These are phyloP conservation scores for Dascillus cervinus DNA, from an alignment of 2,888 invertebrate genomes.

Conservation along the genomic window DNA sequence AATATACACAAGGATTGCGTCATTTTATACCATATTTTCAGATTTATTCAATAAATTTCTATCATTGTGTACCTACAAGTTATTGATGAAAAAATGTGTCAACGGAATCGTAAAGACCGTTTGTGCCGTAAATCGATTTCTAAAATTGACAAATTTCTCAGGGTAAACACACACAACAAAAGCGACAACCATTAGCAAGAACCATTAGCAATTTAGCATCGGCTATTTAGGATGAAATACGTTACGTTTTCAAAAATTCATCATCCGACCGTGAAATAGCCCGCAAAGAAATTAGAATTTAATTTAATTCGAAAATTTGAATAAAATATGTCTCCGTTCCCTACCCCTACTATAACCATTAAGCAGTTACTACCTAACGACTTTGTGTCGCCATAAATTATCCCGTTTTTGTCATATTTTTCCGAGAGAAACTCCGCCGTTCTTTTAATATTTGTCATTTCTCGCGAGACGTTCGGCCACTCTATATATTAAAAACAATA, in stretches of 20 bases:
- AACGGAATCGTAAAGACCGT: too few relatives aligned
- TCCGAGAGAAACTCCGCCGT: not conserved
- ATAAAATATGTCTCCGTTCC: not conserved
- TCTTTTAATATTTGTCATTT: not conserved
- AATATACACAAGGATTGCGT: slow-evolving; percentile 29
- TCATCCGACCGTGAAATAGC: not conserved
- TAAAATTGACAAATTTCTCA: not conserved
- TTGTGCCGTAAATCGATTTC: too few relatives aligned
- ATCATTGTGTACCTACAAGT: too few relatives aligned
- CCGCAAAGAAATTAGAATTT: not conserved
- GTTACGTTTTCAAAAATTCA: not conserved
- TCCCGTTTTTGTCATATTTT: not conserved
- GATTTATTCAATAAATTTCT: slow-evolving; percentile 28
- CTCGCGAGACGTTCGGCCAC: not conserved
- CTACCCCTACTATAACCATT: not conserved
- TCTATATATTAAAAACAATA: not conserved
- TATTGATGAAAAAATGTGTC: too few relatives aligned
- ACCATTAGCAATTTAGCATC: not conserved
- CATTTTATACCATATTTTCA: slow-evolving; percentile 32
- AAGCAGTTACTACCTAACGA: not conserved
- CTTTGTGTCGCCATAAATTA: not conserved
- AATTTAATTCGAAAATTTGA: not conserved
- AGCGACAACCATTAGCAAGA: not conserved
- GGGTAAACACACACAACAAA: not conserved
- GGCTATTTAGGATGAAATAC: not conserved